Evolutionary conservation across 2,888 invertebrate genomes (phyloP).

Genomic region (Nephrotoma flavescens): DNA sequence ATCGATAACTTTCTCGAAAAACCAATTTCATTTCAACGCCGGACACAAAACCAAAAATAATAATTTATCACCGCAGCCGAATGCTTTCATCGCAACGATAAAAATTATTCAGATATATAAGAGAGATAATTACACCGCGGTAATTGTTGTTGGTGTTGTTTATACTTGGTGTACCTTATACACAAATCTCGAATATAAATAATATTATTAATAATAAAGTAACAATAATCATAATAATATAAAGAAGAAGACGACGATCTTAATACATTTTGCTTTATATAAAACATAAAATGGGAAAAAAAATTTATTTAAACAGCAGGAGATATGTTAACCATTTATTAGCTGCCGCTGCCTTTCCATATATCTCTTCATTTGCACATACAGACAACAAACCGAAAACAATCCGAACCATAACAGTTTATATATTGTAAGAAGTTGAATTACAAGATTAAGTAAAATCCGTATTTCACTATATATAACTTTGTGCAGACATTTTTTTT

Average conservation of each 20-base stretch:
- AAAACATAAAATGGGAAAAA: background rate
- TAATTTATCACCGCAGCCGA: background rate
- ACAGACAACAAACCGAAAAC: background rate
- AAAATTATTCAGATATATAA: background rate
- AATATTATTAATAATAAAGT: background rate
- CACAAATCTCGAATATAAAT: background rate
- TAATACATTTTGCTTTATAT: background rate
- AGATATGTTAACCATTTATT: conserved; percentile 4
- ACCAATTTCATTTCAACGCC: background rate
- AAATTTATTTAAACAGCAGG: background rate
- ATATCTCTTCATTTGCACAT: background rate
- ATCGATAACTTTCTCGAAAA: background rate
- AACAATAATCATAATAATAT: background rate
- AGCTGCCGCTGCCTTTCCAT: conserved; percentile 3
- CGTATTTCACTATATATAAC: background rate
- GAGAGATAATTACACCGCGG: background rate
- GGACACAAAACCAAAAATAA: background rate
- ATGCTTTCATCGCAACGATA: background rate
- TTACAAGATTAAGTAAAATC: background rate
- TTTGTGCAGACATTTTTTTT: background rate
- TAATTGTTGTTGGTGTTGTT: background rate
- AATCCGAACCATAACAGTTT: background rate
- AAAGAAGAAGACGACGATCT: background rate
- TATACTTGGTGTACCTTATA: background rate
- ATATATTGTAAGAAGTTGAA: background rate